These are phyloP conservation scores for Galerucella nymphaeae DNA, from an alignment of 2,888 invertebrate species.

Conservation along the genomic window DNA sequence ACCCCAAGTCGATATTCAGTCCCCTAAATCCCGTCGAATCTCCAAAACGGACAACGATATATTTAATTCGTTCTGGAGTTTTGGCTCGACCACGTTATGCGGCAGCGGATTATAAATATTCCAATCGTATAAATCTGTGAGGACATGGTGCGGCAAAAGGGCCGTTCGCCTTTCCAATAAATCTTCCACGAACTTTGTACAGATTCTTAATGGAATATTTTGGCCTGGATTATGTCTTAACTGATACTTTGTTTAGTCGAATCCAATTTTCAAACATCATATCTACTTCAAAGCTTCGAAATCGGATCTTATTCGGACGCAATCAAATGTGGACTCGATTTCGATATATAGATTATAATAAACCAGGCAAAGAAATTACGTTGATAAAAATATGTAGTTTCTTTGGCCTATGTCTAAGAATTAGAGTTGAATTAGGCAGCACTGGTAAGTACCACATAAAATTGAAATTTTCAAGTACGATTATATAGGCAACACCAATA, in stretches of 20 bases:
- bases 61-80: conserved; percentile 59
- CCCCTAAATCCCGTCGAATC: conserved; percentile 37
- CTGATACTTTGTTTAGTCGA: conserved; percentile 60
- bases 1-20: conserved; percentile 16
- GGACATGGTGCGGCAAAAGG: conserved; percentile 49
- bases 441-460: no score
- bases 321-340: conserved; percentile 19
- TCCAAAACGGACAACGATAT: conserved; percentile 53
- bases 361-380: background rate
- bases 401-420: background rate
- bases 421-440: no score
- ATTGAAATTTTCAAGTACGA: no score
- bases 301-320: conserved; percentile 19
- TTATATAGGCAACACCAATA: no score
- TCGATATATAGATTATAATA: conserved; percentile 9
- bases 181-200: conserved; percentile 44
- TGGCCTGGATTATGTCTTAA: conserved; percentile 46
- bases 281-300: conserved; percentile 32
- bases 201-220: conserved; percentile 49
- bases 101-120: conserved; percentile 61
- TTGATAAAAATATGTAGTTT: background rate
- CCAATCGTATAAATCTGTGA: conserved; percentile 60
- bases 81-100: conserved; percentile 50
- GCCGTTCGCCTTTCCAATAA: conserved; percentile 44
- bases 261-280: conserved; percentile 56